A percentile compares a stretch with the other conserved stretches of the same genome.
phyloP scores from a whole-genome alignment of 1,140 invertebrate genomes.

The Drosophila triauraria region DNA sequence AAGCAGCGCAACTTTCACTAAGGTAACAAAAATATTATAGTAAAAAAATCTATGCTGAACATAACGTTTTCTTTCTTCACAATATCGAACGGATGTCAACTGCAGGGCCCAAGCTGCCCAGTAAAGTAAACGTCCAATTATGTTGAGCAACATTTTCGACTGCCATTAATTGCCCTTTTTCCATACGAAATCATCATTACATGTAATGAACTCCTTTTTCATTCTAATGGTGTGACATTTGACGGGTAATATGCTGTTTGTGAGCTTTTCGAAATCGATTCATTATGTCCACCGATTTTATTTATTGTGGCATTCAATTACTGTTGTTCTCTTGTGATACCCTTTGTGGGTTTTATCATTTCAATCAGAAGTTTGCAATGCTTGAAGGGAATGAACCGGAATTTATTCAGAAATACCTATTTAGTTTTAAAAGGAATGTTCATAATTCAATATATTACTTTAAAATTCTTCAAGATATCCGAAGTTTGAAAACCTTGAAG shows the following conservation, averaged over 20 bases:
- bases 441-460: no score
- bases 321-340: not conserved
- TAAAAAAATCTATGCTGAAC: not conserved
- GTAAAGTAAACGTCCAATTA: conserved; percentile 17
- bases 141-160: conserved; percentile 29
- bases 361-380: not conserved
- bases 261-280: not conserved
- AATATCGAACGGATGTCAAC: conserved; percentile 16
- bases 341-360: not conserved
- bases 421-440: no score
- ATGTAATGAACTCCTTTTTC: conserved; percentile 15
- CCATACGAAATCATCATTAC: not conserved
- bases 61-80: conserved; percentile 13
- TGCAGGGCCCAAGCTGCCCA: conserved; percentile 14
- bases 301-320: conserved; percentile 5
- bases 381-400: no score
- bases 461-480: not conserved
- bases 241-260: not conserved
- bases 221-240: conserved; percentile 18
- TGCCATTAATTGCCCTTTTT: conserved; percentile 2
- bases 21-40: not conserved
- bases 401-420: no score
- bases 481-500: no score
- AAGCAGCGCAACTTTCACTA: conserved; percentile 6
- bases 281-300: not conserved